Base-by-base conservation (phyloP, 2,797 vertebrate genomes). In the Luscinia megarhynchos region DNA sequence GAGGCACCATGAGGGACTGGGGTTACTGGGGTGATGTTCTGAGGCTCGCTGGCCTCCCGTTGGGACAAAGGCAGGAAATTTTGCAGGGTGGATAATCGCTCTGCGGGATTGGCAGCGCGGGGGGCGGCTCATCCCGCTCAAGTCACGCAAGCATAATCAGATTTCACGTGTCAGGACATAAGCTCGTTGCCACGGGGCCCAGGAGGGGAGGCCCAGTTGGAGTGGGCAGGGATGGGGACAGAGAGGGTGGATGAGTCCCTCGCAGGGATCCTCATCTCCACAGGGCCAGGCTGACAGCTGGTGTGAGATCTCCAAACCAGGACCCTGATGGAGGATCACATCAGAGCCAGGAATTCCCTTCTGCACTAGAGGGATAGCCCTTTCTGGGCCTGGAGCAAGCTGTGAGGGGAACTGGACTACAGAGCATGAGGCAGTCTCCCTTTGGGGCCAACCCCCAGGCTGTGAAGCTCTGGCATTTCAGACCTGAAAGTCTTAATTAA, bases 51-150 rank as follows among this genome's bases (percentile, higher is more conserved):
- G 51, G 27, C 61, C 0, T 20, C 70, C 74, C 89, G 5, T 68
- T 32, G 57, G 72, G 66, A 58, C 87, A 87, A 94, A 84, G 86
- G 74, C 90, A 62, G 64, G 90, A 77, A 93, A 82, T 63, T 64
- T 79, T 79, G 87, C 3, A 0, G 50, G 13, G 85, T 79, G 70
- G 94, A 94, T 95, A 94, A 96, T 91, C 46, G 1, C 72, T 72
- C 67, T 10, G 68, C 3, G 4, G 53, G 94, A 89, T 84, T 17
- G 43, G 0, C 53, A 5, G 90, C 0, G 6, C 75, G 78, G 77
- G 72, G 84, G 75, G 30, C 3, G 2, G 94, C 87, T 97, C 95
- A 95, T 96, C 95, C 94, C 0, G 32, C 92, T 91, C 92, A 86
- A 82, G 87, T 82, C 90, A 93, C 66, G 41, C 89, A 89, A 67